Evolutionary conservation across 2,797 vertebrate genomes (phyloP).

Genomic region (Astyanax mexicanus): DNA sequence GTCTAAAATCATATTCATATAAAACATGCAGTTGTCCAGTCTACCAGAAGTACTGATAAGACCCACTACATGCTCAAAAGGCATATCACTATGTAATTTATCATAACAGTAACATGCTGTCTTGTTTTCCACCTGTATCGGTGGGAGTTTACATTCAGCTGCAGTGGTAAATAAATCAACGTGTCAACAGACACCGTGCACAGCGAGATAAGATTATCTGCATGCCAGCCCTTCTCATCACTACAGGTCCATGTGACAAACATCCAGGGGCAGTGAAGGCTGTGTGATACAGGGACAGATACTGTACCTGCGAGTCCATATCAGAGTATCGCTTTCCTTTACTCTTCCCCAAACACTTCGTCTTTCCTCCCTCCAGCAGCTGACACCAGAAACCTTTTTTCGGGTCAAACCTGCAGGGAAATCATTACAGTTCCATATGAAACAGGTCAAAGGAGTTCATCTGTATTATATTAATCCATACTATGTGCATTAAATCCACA

Average conservation of each 20-base stretch:
- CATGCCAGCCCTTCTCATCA: neutral
- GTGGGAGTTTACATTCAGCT: neutral
- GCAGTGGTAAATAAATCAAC: neutral
- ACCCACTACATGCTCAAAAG: neutral
- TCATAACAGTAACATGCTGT: neutral
- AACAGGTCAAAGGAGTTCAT: neutral
- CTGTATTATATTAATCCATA: neutral
- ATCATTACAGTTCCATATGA: neutral
- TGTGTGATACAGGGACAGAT: neutral
- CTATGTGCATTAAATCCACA: neutral
- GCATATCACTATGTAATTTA: neutral
- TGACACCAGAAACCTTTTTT: conserved; percentile 99
- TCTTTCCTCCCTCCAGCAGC: conserved; percentile 94
- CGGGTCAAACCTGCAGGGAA: conserved; percentile 88
- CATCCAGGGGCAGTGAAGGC: neutral
- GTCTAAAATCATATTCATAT: neutral
- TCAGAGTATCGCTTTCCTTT: conserved; percentile 96
- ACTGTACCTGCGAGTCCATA: conserved; percentile 90
- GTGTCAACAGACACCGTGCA: neutral
- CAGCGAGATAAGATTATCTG: neutral
- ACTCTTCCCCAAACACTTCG: conserved; percentile 96
- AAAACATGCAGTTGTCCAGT: neutral
- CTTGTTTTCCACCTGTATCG: neutral
- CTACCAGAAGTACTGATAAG: neutral
- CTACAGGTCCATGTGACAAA: neutral